phyloP scores from a whole-genome alignment of 2,888 invertebrate genomes.

The Pyralis farinalis region DNA sequence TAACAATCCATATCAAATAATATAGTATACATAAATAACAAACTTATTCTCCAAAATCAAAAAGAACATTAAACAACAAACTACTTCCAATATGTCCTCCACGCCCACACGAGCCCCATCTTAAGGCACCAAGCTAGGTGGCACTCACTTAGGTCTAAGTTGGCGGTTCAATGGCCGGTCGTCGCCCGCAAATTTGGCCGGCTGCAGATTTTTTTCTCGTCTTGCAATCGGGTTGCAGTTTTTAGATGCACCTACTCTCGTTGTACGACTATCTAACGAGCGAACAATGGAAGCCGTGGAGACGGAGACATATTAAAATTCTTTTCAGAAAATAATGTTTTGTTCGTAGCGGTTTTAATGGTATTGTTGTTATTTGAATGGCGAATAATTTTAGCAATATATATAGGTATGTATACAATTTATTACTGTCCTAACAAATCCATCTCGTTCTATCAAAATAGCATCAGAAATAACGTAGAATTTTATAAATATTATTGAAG shows the following conservation, averaged over 20 bases:
- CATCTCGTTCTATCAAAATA: too few relatives aligned
- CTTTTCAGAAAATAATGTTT: neutral
- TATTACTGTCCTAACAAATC: too few relatives aligned
- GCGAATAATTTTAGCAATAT: too few relatives aligned
- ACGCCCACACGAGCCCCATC: neutral
- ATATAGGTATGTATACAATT: too few relatives aligned
- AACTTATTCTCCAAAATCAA: too few relatives aligned
- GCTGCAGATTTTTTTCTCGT: conserved; percentile 54
- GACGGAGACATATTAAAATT: conserved; percentile 22
- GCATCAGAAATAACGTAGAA: too few relatives aligned
- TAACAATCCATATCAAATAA: too few relatives aligned
- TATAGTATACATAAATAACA: too few relatives aligned
- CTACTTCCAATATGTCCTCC: neutral
- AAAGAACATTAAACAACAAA: too few relatives aligned
- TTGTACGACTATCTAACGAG: conserved; percentile 74
- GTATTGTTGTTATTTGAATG: too few relatives aligned
- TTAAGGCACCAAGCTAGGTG: conserved; percentile 21
- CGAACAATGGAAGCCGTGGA: conserved; percentile 37
- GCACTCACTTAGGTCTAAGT: conserved; percentile 38
- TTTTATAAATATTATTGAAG: too few relatives aligned
- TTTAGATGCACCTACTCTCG: conserved; percentile 79
- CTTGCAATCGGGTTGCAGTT: conserved; percentile 74
- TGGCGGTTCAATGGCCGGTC: conserved; percentile 67
- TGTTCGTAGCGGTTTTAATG: too few relatives aligned
- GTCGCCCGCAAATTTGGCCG: conserved; percentile 68